Evolutionary conservation across 2,888 invertebrate genomes (phyloP), one percentile per base, ranked within the genome.

Genomic region (Merodon equestris): DNA sequence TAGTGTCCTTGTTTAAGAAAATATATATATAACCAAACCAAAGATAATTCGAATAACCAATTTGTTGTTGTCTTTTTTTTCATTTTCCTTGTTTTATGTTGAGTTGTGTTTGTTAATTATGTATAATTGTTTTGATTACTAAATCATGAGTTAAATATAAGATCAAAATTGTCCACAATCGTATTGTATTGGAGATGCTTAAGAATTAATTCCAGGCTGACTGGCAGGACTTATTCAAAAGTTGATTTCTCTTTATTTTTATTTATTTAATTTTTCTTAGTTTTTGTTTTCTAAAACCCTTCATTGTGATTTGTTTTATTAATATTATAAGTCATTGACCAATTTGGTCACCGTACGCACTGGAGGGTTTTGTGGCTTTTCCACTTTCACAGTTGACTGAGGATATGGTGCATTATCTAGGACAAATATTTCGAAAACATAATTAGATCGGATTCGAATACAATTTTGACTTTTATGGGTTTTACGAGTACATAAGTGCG

Each of bases 31-130:
- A 27, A 27, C 2, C 60, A 79, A 79, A 79, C 79, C 76, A 67
- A 71, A 76, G 63, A 42, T 76, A 76, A n/a, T n/a, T n/a, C n/a
- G n/a, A 76, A 81, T 73, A 77, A 82, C 73, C 77, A 74, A 81
- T 70, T 76, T 64, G 48, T 5, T 50, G 36, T 47, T 50, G 1
- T 47, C 17, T 38, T 66, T 54, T 50, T 60, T 17, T 53, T 34
- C 60, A 51, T 63, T 58, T 48, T 58, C 47, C n/a, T n/a, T n/a
- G n/a, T n/a, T n/a, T n/a, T 27, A 27, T 27, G 27, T 27, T 27
- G 27, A 4, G 27, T 64, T 63, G 10, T 51, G 18, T 36, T 53
- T 9, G 57, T 36, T 51, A 13, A 63, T 36, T 51, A 13, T 38
- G 3, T 10, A 40, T 40, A 70, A 63, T 64, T 58, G 44, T 63